Conservation (phyloP, 2,797 vertebrate genomes). For the Clarias pachynema region DNA sequence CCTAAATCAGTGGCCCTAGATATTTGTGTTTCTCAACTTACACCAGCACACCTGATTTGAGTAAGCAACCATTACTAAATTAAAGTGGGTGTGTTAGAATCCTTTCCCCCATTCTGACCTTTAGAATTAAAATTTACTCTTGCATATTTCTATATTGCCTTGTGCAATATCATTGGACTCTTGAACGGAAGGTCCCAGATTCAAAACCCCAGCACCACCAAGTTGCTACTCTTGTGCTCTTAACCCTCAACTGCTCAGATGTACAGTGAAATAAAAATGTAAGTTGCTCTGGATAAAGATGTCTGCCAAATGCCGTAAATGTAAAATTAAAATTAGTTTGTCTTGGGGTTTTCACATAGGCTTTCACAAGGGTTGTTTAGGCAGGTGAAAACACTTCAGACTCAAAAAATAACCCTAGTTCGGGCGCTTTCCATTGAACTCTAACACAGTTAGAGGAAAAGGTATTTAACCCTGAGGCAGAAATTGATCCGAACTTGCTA, state of each 20-base stretch:
- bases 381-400: background rate
- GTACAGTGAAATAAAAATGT: too few relatives aligned
- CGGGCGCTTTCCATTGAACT: background rate
- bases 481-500: background rate
- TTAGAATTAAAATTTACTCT: background rate
- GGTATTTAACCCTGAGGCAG: background rate
- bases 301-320: too few relatives aligned
- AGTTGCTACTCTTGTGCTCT: too few relatives aligned
- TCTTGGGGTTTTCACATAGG: background rate
- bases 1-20: background rate
- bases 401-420: background rate
- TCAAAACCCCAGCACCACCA: too few relatives aligned
- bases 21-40: too few relatives aligned
- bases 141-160: background rate
- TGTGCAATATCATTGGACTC: background rate
- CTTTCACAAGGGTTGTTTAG: background rate
- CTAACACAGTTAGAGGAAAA: background rate
- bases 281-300: too few relatives aligned
- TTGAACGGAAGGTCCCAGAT: too few relatives aligned
- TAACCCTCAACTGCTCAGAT: too few relatives aligned
- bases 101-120: background rate
- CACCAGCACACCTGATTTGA: too few relatives aligned
- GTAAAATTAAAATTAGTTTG: background rate
- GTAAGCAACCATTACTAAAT: too few relatives aligned
- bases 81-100: too few relatives aligned